Base-by-base conservation (phyloP, 2,113 vertebrate genomes). In the Thalassoma bifasciatum region DNA sequence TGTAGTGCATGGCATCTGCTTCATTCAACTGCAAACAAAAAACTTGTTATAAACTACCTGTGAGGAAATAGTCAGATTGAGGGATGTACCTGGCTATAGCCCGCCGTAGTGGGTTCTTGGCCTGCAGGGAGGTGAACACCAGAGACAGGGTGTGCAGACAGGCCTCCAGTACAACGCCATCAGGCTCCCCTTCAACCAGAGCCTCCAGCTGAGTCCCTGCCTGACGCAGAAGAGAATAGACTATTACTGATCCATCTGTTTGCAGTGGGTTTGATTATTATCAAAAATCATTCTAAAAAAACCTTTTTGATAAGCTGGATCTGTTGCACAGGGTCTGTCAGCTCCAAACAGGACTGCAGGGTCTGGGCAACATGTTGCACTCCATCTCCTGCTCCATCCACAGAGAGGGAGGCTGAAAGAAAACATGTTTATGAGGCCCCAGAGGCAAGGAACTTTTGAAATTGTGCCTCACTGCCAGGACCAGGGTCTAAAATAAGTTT, bases 221-320 rank as follows among this genome's bases (percentile, higher is more conserved):
- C 98, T 98, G 22, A 22, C 83, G 53, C 0, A 54, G 16, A 1
- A 16, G 1, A 30, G 53, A 30, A 24, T 21, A 49, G 9, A 51
- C 50, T 12, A 26, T 21, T 50, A 2, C 9, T 34, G 17, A 57
- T 17, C 8, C n/a, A n/a, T 2, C 19, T n/a, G 4, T 30, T 16
- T 49, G n/a, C 12, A 0, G 26, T 30, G 0, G 8, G 5, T 21
- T 42, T 38, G n/a, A n/a, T 26, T 40, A 46, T 36, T 46, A 16
- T 2, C 17, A 17, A 1, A 23, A 19, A 30, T 2, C 22, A 1
- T 2, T 30, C 5, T 2, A 65, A 47, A 68, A 44, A 3, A 11
- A 98, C 98, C 94, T 98, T 95, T 86, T 98, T 96, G 64, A 99
- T 75, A 34, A 89, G 92, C 63, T 93, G 95, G 75, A 99, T 96